Evolutionary conservation across 2,888 invertebrate species (phyloP), one percentile per base, ranked within the genome.

Genomic region (Dolichomitus sp.): DNA sequence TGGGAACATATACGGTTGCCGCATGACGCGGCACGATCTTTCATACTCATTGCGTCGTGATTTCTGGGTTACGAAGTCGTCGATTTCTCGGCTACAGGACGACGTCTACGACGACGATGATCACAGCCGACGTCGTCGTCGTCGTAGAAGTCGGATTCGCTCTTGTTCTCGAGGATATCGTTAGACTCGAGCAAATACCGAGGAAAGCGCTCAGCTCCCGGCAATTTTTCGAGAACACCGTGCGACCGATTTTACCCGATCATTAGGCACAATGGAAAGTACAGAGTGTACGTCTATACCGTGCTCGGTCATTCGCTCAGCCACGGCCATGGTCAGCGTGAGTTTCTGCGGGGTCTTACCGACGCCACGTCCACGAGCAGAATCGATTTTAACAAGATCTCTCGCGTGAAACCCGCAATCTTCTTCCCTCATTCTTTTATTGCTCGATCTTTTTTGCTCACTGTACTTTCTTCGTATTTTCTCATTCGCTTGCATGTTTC

Each of bases 31-130:
- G 80, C 79, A 27, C 52, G 45, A 81, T 78, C 50, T 69, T 72
- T 59, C 48, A 48, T 72, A 68, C 78, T 78, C 69, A 33, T 75
- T 48, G 54, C 57, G 75, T 33, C 57, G 68, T 81, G 69, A 84
- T 86, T 86, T 86, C 86, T 86, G 81, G 86, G 86, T 86, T 85
- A 85, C 69, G 77, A 80, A 86, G 81, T 75, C 83, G 76, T 76
- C 85, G 83, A 84, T 86, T 85, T 86, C 85, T 80, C 86, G 75
- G 61, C 69, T 59, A 42, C 42, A 66, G 61, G 73, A 72, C 59
- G 59, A 59, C 42, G 73, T 59, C 59, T 45, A 59, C 40, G 27
- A 37, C 50, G 66, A 66, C 66, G 30, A 82, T 1, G 66, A 70
- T 45, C 23, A 12, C 42, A 23, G 30, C 19, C 33, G 37, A 45